A percentile compares a stretch with the other conserved stretches of the same genome.
Conservation (phyloP, 2,797 vertebrate species). For the Euphonia xanthogaster region DNA sequence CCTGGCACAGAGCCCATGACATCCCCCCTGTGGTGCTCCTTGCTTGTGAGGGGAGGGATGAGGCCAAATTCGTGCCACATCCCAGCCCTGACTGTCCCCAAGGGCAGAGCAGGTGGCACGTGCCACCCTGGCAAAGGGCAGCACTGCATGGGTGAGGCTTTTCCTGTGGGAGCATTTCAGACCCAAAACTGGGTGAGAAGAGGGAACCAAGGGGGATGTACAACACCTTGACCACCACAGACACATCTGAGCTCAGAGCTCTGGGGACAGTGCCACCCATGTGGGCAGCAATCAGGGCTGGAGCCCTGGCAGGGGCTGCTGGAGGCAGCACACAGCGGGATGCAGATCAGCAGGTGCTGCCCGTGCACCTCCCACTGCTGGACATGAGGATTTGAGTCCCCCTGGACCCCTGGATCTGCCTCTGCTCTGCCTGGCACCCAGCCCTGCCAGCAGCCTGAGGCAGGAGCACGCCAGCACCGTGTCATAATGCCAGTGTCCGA, state of each 20-base stretch:
- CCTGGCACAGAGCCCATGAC: background rate
- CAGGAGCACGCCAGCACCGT: background rate
- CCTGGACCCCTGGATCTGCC: rapidly evolving
- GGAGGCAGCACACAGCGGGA: rapidly evolving
- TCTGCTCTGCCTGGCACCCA: rapidly evolving
- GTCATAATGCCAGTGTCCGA: rapidly evolving
- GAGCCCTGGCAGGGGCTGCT: background rate
- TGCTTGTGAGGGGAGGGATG: background rate
- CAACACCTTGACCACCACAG: rapidly evolving
- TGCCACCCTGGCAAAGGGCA: background rate
- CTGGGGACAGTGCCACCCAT: rapidly evolving
- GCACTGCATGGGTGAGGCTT: rapidly evolving
- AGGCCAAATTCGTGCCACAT: background rate
- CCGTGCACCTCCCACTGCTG: rapidly evolving
- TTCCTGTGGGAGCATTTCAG: rapidly evolving
- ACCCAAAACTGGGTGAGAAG: background rate
- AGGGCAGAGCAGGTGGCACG: background rate
- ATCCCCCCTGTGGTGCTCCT: background rate
- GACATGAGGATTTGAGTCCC: background rate
- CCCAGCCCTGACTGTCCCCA: background rate
- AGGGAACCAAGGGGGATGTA: background rate
- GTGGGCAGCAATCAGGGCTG: rapidly evolving
- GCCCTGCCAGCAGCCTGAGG: background rate
- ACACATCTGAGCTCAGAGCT: background rate
- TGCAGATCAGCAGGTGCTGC: background rate